Evolutionary conservation across 1,140 invertebrate genomes (phyloP).

Genomic region (Conus betulinus): DNA sequence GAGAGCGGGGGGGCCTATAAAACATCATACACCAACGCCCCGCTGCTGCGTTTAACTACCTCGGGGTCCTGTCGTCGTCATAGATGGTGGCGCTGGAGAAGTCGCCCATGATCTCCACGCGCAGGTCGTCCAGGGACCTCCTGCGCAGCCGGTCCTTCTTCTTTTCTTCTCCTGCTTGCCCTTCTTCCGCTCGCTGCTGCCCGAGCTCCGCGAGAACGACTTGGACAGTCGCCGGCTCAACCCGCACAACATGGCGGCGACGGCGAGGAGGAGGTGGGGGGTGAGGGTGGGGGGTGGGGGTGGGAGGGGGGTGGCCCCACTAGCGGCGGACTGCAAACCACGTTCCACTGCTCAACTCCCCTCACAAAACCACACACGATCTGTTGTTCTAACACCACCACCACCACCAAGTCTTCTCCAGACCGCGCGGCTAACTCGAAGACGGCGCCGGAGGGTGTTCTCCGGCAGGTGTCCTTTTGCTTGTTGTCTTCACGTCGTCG

Average conservation of each 20-base stretch:
- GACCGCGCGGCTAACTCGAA: no score
- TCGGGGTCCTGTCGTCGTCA: slow-evolving; percentile 30
- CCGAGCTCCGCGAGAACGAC: slow-evolving; percentile 36
- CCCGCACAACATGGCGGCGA: slow-evolving; percentile 37
- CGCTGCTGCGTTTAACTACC: neutral
- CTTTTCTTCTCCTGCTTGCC: slow-evolving; percentile 10
- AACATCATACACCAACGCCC: no score
- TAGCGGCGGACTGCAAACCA: no score
- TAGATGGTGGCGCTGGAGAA: slow-evolving; percentile 46
- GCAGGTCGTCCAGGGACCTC: slow-evolving; percentile 41
- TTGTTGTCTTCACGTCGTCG: no score
- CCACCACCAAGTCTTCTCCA: no score
- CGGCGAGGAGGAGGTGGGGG: neutral
- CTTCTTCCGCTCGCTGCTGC: neutral
- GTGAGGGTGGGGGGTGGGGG: no score
- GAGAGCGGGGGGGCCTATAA: no score
- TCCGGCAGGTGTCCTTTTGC: no score
- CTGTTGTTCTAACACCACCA: no score
- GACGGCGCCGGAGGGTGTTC: no score
- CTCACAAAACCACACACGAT: no score
- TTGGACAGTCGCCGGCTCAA: slow-evolving; percentile 35
- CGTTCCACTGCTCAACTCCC: no score
- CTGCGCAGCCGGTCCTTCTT: slow-evolving; percentile 21
- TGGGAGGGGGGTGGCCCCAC: neutral
- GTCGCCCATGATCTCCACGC: slow-evolving; percentile 42